Base-by-base conservation (phyloP, 2,888 invertebrate species). In the Pterostichus niger region DNA sequence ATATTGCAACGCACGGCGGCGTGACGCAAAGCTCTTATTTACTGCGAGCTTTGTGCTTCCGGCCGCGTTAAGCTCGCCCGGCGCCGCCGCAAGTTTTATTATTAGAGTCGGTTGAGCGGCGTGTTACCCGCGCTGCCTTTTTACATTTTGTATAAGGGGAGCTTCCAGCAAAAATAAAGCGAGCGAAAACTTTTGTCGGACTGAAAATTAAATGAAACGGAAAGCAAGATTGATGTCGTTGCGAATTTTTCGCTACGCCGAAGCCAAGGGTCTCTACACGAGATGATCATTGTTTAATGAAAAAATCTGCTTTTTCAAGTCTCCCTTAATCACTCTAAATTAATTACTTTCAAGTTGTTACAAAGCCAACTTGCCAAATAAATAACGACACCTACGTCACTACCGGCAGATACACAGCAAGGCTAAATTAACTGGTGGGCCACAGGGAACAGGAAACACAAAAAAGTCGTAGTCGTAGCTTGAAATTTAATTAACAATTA, bases 191-290 rank as follows among this genome's bases (percentile, higher is more conserved):
- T 82, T 82, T 75, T 73, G 82, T 82, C 75, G 17, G 82, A 80
- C 68, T 73, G 75, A 82, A 82, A 82, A 82, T 82, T 82, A 82
- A 82, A 82, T 82, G 82, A 82, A 82, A 82, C 82, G 82, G 82
- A 82, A 82, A 75, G 61, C 56, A 82, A 82, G 82, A 82, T 82
- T 82, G 82, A 82, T 82, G 82, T 82, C 75, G 75, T 59, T 75
- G 75, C 24, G 75, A 82, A 82, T 82, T 82, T 75, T 82, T 73
- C 61, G 73, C 75, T 73, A 71, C 81, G 75, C 52, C n/a, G 75
- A 75, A 54, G 33, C 75, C 33, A 24, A 40, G 40, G 56, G 52
- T 56, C 56, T 17, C 77, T 77, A 82, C 71, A 64, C 71, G 17
- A 75, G 61, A 59, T 75, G 82, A 82, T 82, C 68, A 75, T 82